These are phyloP conservation scores for Lacerta agilis DNA, from an alignment of 2,797 vertebrate species.

Conservation along the genomic window DNA sequence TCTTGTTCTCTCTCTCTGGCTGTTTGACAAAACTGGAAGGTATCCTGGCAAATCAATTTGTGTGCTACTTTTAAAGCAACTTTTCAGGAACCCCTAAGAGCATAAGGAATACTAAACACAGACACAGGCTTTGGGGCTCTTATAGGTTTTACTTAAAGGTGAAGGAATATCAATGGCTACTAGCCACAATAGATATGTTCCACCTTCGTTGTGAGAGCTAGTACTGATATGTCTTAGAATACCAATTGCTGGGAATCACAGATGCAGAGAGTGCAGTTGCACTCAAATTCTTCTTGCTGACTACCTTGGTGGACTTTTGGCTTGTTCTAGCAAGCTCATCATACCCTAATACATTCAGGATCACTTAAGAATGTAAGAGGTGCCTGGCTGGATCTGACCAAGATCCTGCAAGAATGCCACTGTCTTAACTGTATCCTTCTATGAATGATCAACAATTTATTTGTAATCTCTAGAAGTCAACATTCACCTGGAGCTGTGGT, in stretches of 20 bases:
- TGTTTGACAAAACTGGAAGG: conserved; percentile 1
- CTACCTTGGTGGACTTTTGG: too few relatives aligned
- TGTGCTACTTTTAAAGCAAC: conserved; percentile 12
- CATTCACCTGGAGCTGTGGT: background rate
- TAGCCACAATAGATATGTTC: too few relatives aligned
- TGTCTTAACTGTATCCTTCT: background rate
- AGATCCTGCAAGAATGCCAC: background rate
- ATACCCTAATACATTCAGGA: background rate
- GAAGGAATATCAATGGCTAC: too few relatives aligned
- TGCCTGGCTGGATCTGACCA: background rate
- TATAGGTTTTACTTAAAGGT: background rate
- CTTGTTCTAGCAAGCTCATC: too few relatives aligned
- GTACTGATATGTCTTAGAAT: too few relatives aligned
- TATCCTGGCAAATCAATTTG: conserved; percentile 19
- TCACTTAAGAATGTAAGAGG: background rate
- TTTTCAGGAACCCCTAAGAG: conserved; percentile 20
- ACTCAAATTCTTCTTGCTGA: too few relatives aligned
- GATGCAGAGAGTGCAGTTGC: background rate
- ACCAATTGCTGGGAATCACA: background rate
- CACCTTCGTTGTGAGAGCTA: too few relatives aligned
- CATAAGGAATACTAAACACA: conserved; percentile 19
- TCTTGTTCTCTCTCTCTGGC: background rate
- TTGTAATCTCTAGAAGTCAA: background rate
- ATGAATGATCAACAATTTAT: background rate
- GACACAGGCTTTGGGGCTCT: background rate